Base-by-base conservation (phyloP, 2,797 vertebrate genomes). In the Pipistrellus nathusii region DNA sequence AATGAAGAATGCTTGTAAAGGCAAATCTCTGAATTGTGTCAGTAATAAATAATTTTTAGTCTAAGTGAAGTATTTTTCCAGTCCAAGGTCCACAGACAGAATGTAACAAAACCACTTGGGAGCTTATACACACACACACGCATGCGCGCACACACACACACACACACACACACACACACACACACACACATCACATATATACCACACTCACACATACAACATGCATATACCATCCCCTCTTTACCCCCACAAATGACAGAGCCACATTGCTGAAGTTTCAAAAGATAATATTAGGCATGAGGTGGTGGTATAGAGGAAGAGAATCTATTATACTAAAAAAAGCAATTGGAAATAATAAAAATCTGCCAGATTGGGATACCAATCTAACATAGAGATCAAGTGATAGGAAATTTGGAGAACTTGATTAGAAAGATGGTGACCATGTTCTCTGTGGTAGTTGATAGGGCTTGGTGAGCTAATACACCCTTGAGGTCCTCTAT, bases 31-130 rank as follows among this genome's bases (percentile, higher is more conserved):
- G 51, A 91, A 41, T 55, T 80, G 20, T 96, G 38, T 76, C 35
- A 76, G 13, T 81, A 78, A 59, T 51, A 90, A 90, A 46, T 66
- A 92, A 81, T 76, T 80, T 84, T 76, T 85, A 69, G 25, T 77
- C 44, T 77, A 59, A 81, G 27, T 85, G 5, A 64, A 75, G 15
- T 71, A 62, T 46, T 90, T 91, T 94, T 90, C 35, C 2, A 68
- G 38, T 83, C 57, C 11, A 82, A 68, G 20, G 5, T 80, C 15
- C 44, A 25, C 80, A 46, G 41, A 87, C 13, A 77, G 76, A 81
- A 41, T 83, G 10, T 13, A 73, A 35, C 30, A 53, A 6, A 92
- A 89, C 46, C 20, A 85, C 20, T 9, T 81, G 41, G 48, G 46
- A 82, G 20, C n/a, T 90, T 75, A 81, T 38, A 77, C 32, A n/a